Evolutionary conservation across 2,797 vertebrate species (phyloP), one percentile per base, ranked within the genome.

Genomic region (Chanos chanos): DNA sequence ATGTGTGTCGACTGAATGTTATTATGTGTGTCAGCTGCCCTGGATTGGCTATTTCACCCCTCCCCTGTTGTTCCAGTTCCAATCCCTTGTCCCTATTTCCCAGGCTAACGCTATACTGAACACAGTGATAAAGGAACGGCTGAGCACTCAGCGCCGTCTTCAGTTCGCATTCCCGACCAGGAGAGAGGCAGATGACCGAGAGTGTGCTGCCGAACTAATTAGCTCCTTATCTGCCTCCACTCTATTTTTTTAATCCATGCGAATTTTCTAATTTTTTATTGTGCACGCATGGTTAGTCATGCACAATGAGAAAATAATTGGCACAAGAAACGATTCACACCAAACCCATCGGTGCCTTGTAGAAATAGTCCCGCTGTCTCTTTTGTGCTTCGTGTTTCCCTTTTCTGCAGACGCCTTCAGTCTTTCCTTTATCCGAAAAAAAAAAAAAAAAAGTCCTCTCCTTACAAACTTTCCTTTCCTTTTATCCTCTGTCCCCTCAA

Each of bases 231-330:
- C 83, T 80, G 61, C 72, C 64, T 43, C 70, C 81, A 76, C 68
- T 81, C 77, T 70, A 81, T 73, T 76, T 81, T 77, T 80, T 74
- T 84, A 85, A 85, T 85, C 81, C 78, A 77, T 66, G 65, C 69
- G 82, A 65, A 65, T 68, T 72, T 28, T 71, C 30, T 58, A 13
- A 74, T 68, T 73, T 74, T 80, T 80, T 79, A 64, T 57, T 74
- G 68, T 78, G 74, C 70, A 82, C 60, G 80, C 83, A 73, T 87
- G 70, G 63, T 78, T 71, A 81, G 81, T 75, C 72, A 73, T 59
- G 81, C 80, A 83, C 83, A 83, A 83, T 64, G 60, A 78, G 67
- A 70, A 81, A 69, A 81, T 86, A 88, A 89, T 86, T 87, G 79
- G 77, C 76, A 80, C 80, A 77, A 78, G 80, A 62, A 52, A 62